Evolutionary conservation across 2,797 vertebrate genomes (phyloP), one percentile per base, ranked within the genome.

Genomic region (Typhlichthys subterraneus): DNA sequence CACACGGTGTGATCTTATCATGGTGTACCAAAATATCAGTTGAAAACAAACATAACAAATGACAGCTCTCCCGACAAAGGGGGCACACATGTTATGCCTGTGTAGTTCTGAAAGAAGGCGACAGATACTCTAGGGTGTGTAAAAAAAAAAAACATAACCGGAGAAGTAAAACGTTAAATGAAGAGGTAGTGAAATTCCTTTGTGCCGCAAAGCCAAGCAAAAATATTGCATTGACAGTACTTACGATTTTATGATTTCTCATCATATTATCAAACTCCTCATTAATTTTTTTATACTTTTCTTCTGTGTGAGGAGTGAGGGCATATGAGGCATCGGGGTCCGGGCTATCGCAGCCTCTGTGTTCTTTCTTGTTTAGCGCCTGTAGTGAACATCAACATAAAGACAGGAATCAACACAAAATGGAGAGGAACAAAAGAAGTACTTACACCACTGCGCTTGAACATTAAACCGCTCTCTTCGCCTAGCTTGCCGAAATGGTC

Each of bases 191-290:
- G 75, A 80, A 86, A 88, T 71, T 89, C 88, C 86, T 85, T 81
- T 90, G 89, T 90, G 89, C 89, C 87, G 92, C 83, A 93, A 93
- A 93, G 90, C 91, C 92, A 93, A 93, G 90, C 91, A 93, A 90
- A 88, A 91, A 89, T 69, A 63, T 88, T 88, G 77, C 88, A 90
- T 85, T 87, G 77, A 89, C 89, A 88, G 87, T 91, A 93, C 93
- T 94, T 97, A 98, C 95, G 95, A 99, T 97, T 95, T 99, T 99
- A 97, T 99, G 98, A 97, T 96, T 99, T 96, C 97, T 93, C 98
- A 99, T 99, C 98, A 99, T 99, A 97, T 99, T 99, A 98, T 99
- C 98, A 98, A 99, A 99, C 89, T 99, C 98, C 94, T 99, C 98
- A 95, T 99, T 99, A 94, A 99, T 99, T 98, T 99, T 99, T 97